A percentile compares a stretch with the other conserved stretches of the same genome.
phyloP scores from a whole-genome alignment of 2,113 vertebrate genomes.

The Nibea coibor region DNA sequence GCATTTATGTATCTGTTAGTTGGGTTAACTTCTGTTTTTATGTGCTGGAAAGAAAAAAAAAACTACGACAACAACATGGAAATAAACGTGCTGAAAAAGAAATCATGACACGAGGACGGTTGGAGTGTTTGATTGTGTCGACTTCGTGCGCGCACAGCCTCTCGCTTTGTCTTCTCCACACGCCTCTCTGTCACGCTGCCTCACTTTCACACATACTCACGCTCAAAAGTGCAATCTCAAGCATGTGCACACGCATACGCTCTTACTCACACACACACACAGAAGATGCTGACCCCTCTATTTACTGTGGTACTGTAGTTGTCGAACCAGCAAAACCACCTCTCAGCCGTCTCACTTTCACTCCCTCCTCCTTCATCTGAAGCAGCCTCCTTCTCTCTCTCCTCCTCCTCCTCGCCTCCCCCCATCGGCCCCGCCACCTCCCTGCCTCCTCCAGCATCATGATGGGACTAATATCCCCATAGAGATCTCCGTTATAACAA shows the following conservation, averaged over 20 bases:
- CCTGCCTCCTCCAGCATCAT: slow-evolving; percentile 39
- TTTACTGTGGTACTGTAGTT: slow-evolving; percentile 70
- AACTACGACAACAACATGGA: not conserved
- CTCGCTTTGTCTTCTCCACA: slow-evolving; percentile 44
- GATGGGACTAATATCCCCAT: slow-evolving; percentile 73
- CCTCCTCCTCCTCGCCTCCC: slow-evolving; percentile 5
- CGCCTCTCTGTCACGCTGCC: slow-evolving; percentile 56
- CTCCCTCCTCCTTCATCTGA: slow-evolving; percentile 41
- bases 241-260: slow-evolving; percentile 30
- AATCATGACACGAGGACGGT: slow-evolving; percentile 33
- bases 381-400: slow-evolving; percentile 18
- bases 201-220: slow-evolving; percentile 61
- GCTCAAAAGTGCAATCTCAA: slow-evolving; percentile 58
- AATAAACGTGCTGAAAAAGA: slow-evolving; percentile 69
- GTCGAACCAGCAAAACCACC: slow-evolving; percentile 79
- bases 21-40: slow-evolving; percentile 49
- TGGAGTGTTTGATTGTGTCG: slow-evolving; percentile 53
- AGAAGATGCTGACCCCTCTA: slow-evolving; percentile 76
- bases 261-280: slow-evolving; percentile 17
- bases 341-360: slow-evolving; percentile 51
- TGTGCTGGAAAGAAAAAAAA: slow-evolving; percentile 39
- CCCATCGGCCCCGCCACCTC: slow-evolving; percentile 9
- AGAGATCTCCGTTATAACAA: slow-evolving; percentile 79
- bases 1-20: slow-evolving; percentile 52
- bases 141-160: slow-evolving; percentile 42